Conservation (phyloP, 2,797 vertebrate species). For the Petrocephalus sullivani region DNA sequence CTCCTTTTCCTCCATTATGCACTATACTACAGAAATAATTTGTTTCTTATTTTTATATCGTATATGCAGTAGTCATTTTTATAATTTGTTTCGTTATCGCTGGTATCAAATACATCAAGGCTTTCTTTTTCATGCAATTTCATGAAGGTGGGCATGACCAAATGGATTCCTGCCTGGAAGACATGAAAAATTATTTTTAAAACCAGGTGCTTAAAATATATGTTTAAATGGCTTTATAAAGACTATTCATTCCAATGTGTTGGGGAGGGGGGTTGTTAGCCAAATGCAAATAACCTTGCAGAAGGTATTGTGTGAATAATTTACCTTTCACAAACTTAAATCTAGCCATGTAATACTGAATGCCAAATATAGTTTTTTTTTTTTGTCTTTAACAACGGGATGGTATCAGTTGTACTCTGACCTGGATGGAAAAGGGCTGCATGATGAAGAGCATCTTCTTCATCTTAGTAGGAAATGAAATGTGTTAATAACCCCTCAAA, state of each 20-base stretch:
- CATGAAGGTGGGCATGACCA: neutral
- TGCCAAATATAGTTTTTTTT: neutral
- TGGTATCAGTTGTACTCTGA: constrained; percentile 1
- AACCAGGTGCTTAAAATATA: constrained; percentile 12
- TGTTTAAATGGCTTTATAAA: constrained; percentile 11
- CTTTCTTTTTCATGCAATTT: neutral
- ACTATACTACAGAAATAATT: neutral
- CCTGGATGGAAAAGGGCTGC: neutral
- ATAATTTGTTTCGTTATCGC: neutral
- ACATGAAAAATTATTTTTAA: constrained; percentile 8
- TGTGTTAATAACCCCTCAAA: neutral
- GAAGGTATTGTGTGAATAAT: constrained; percentile 22
- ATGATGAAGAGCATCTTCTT: neutral
- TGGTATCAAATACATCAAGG: neutral
- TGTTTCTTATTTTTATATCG: neutral
- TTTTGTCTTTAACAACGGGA: neutral
- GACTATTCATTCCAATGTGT: constrained; percentile 5
- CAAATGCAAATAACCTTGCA: constrained; percentile 22
- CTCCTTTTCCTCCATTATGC: neutral
- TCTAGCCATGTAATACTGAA: neutral
- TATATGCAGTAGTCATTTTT: neutral
- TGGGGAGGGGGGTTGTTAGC: constrained; percentile 13
- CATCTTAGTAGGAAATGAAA: constrained; percentile 1
- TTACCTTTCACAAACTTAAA: constrained; percentile 10
- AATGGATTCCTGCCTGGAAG: neutral